Evolutionary conservation across 1,140 invertebrate species (phyloP).

Genomic region (Fragariocoptes setiger): DNA sequence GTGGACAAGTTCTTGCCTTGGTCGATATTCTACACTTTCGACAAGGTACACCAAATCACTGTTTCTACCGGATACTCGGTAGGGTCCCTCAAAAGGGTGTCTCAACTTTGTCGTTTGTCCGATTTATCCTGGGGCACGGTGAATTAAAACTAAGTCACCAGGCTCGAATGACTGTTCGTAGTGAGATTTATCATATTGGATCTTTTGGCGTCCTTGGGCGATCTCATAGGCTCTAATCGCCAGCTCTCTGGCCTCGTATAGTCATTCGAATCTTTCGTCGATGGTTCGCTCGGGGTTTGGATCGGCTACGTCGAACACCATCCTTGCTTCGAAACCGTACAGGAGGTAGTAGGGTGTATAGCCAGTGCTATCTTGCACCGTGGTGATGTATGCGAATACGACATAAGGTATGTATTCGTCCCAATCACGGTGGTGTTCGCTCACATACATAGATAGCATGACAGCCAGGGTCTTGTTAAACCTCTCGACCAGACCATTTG

Average conservation of each 20-base stretch:
- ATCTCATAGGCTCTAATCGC: not conserved
- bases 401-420: conserved; percentile 12
- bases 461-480: conserved; percentile 11
- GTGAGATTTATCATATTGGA: not conserved
- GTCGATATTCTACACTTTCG: not conserved
- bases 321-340: conserved; percentile 11
- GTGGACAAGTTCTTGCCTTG: not conserved
- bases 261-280: not conserved
- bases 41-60: not conserved
- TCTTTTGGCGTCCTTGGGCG: not conserved
- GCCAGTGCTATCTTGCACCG: conserved; percentile 9
- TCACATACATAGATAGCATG: conserved; percentile 13
- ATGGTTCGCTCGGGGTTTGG: not conserved
- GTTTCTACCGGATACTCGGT: not conserved
- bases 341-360: conserved; percentile 12
- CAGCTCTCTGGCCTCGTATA: not conserved
- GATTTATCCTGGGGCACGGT: not conserved
- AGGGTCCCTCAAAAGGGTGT: not conserved
- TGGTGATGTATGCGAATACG: conserved; percentile 6
- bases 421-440: conserved; percentile 13
- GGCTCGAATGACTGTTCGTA: not conserved
- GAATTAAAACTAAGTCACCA: conserved; percentile 1
- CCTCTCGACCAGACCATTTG: conserved; percentile 11
- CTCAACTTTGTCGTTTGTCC: not conserved
- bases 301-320: not conserved